A percentile compares a stretch with the other conserved stretches of the same genome.
Evolutionary conservation across 2,888 invertebrate genomes (phyloP).

Genomic region (Drosophila yooni): DNA sequence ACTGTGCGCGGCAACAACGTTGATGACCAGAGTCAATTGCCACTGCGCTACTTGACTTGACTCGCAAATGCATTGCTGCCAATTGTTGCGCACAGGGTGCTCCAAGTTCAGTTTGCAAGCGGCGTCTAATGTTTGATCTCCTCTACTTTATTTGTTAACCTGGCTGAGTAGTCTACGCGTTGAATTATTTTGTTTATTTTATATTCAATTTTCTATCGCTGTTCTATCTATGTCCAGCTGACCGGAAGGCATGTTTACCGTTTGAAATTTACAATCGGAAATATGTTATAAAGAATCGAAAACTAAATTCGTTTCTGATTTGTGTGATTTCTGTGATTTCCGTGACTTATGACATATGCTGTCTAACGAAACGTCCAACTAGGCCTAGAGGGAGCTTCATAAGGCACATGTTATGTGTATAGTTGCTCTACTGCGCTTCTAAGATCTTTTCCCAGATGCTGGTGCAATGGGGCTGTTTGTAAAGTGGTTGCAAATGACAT

Average conservation of each 20-base stretch:
- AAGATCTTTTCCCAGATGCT: constrained; percentile 5
- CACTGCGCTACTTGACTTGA: constrained; percentile 37
- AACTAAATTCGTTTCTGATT: not conserved
- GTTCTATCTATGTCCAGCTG: not conserved
- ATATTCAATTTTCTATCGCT: not conserved
- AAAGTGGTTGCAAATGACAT: constrained; percentile 43
- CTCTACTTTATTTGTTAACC: not conserved
- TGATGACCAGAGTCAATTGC: constrained; percentile 47
- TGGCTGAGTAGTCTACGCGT: not conserved
- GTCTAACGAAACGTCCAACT: too few species aligned
- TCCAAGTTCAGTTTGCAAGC: not conserved
- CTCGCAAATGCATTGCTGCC: constrained; percentile 5
- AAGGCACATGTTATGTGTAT: too few species aligned
- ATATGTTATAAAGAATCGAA: not conserved
- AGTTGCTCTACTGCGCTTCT: not conserved
- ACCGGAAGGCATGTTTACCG: too few species aligned
- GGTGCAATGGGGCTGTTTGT: not conserved
- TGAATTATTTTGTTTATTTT: not conserved
- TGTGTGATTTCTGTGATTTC: not conserved
- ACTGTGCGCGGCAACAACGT: constrained; percentile 20
- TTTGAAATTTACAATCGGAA: too few species aligned
- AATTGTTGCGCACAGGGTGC: constrained; percentile 24
- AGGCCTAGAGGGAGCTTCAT: not conserved
- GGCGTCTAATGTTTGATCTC: not conserved
- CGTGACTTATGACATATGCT: not conserved